Conservation (phyloP, 30 jellyfish, hydroid and myxozoan genomes). For the Aurelia aurita region DNA sequence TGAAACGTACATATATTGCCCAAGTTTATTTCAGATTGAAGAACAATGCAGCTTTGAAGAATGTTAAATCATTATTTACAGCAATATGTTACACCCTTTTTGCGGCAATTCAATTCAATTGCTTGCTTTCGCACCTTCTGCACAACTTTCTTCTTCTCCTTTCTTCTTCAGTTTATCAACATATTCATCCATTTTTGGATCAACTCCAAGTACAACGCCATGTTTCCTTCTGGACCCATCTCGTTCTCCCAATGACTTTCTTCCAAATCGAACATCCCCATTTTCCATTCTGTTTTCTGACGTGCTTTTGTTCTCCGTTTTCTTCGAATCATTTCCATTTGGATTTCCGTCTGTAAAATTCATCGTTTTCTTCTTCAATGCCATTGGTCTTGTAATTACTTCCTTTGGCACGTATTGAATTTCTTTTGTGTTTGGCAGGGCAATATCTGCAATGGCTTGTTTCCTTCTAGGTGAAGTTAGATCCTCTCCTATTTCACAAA, state of each 20-base stretch:
- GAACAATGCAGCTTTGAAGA: too few species aligned
- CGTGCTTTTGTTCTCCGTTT: background rate
- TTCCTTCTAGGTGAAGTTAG: conserved; percentile 15
- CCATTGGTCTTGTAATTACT: background rate
- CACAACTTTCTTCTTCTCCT: background rate
- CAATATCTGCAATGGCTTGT: conserved; percentile 7
- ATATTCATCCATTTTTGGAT: conserved; percentile 46
- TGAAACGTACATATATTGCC: too few species aligned
- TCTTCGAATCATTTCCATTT: background rate
- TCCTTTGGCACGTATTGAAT: background rate
- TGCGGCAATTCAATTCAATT: too few species aligned
- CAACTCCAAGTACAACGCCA: conserved; percentile 54
- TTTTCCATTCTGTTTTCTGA: background rate
- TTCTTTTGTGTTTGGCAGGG: background rate
- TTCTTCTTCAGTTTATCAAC: conserved; percentile 2
- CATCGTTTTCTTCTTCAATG: background rate
- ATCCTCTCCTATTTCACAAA: conserved; percentile 25
- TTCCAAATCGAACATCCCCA: background rate
- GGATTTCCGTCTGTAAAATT: background rate
- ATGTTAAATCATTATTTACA: too few species aligned
- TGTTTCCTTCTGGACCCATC: conserved; percentile 27
- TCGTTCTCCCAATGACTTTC: background rate
- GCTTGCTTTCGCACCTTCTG: too few species aligned
- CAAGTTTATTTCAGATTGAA: too few species aligned
- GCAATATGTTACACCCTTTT: too few species aligned